These are phyloP conservation scores for Drosophila flavopinicola DNA, from an alignment of 2,888 invertebrate species.

Conservation along the genomic window DNA sequence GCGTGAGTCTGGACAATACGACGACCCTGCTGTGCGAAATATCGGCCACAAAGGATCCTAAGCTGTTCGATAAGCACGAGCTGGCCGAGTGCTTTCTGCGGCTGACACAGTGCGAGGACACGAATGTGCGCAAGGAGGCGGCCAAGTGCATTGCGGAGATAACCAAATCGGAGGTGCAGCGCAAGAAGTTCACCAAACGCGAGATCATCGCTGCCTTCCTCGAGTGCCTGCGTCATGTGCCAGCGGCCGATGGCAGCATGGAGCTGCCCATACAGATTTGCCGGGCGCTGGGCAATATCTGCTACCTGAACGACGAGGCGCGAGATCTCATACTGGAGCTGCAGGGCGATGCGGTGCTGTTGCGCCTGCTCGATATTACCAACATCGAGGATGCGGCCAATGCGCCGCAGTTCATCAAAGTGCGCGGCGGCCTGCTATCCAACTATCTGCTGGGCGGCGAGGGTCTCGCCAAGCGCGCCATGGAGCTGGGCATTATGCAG, in stretches of 20 bases:
- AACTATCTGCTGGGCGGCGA: constrained; percentile 92
- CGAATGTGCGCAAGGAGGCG: constrained; percentile 86
- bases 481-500: constrained; percentile 86
- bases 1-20: constrained; percentile 71
- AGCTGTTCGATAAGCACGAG: constrained; percentile 83
- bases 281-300: constrained; percentile 94
- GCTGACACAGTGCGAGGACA: constrained; percentile 82
- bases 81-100: constrained; percentile 81
- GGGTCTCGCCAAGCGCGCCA: constrained; percentile 87
- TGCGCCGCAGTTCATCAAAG: constrained; percentile 86
- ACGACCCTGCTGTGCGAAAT: constrained; percentile 81
- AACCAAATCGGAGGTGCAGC: constrained; percentile 90
- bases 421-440: constrained; percentile 90
- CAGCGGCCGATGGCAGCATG: constrained; percentile 76
- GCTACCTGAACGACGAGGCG: constrained; percentile 92
- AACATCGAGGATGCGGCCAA: constrained; percentile 77
- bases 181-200: constrained; percentile 88
- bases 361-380: constrained; percentile 83
- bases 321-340: constrained; percentile 85
- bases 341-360: constrained; percentile 85
- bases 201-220: constrained; percentile 87
- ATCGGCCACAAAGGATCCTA: constrained; percentile 83
- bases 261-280: constrained; percentile 90
- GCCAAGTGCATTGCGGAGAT: constrained; percentile 92
- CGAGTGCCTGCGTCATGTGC: constrained; percentile 84